Base-by-base conservation (phyloP, 2,113 vertebrate species). In the Ibidorhyncha struthersii region DNA sequence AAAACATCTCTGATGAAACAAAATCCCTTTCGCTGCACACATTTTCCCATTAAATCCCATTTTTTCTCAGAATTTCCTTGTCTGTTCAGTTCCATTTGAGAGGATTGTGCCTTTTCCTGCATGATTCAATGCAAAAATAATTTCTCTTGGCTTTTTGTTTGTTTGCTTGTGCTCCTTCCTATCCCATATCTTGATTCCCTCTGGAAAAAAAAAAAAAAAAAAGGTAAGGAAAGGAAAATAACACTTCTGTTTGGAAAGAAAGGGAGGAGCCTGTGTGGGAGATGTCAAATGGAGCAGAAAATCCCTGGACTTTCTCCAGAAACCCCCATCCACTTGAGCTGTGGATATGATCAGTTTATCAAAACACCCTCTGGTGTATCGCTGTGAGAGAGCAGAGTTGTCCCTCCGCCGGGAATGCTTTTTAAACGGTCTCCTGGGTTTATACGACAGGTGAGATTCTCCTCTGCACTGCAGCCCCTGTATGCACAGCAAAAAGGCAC, bases 301-400 rank as follows among this genome's bases (percentile, higher is more conserved):
- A 96, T 84, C 93, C 77, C 83, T 96, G 94, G 95, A 95, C 83
- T 96, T 96, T 96, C 79, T 96, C 96, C 96, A 97, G 96, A 96
- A 90, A n/a, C 59, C 59, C 80, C 47, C 77, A 84, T 91, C 94
- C 96, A 96, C 96, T 97, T 96, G 86, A 97, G 93, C 89, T 79
- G 93, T 62, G 84, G 77, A 93, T 89, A 55, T 15, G 4, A 84
- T 67, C 89, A 78, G 86, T 96, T 97, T 93, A 95, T 97, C 96
- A 94, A 84, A 95, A 94, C 96, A 96, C 96, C 55, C 86, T 96
- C 91, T 45, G 82, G 79, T 56, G 70, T 34, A 23, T n/a, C 11
- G 0, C 88, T 69, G 66, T 6, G 82, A 45, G 85, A 72, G 49
- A 82, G 71, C 38, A 43, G 79, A 50, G 38, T 4, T 2, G 0